Percentiles rank a stretch among this genome's conserved stretches.
phyloP scores from a whole-genome alignment of 2,888 invertebrate species.

The Torymus aiolomorphi region DNA sequence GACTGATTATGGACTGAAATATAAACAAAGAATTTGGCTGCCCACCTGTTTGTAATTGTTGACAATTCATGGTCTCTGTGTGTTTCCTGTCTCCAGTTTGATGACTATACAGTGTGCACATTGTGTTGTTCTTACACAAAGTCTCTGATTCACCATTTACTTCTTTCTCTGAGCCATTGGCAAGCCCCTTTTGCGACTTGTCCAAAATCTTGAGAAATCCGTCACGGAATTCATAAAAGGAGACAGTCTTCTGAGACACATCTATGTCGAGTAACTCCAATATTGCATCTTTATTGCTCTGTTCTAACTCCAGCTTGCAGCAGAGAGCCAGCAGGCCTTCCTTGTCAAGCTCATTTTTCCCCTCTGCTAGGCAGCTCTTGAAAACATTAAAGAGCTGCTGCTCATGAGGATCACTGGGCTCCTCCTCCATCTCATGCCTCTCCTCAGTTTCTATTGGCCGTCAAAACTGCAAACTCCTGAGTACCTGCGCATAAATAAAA shows the following conservation, averaged over 20 bases:
- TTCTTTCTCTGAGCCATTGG: conserved; percentile 47
- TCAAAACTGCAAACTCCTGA: conserved; percentile 48
- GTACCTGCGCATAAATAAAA: conserved; percentile 22
- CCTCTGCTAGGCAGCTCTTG: conserved; percentile 85
- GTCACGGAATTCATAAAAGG: conserved; percentile 87
- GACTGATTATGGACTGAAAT: background rate
- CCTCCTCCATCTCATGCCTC: conserved; percentile 72
- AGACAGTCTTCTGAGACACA: conserved; percentile 76
- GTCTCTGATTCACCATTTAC: conserved; percentile 47
- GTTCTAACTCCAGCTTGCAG: conserved; percentile 86
- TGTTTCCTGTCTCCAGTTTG: conserved; percentile 34
- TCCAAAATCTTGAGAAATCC: conserved; percentile 84
- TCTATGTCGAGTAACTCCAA: conserved; percentile 78
- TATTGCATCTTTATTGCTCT: conserved; percentile 81
- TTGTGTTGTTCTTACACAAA: conserved; percentile 38
- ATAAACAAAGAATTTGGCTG: conserved; percentile 33
- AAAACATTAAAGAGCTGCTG: conserved; percentile 88
- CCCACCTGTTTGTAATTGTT: conserved; percentile 53
- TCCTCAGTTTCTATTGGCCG: conserved; percentile 19
- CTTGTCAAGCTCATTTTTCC: conserved; percentile 82
- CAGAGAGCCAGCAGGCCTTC: conserved; percentile 83
- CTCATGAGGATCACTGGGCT: conserved; percentile 83
- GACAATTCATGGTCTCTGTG: conserved; percentile 43
- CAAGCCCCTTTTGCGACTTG: conserved; percentile 70
- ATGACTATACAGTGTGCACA: conserved; percentile 36